Conservation (phyloP, 2,888 invertebrate genomes). For the Palloptera scutellata region DNA sequence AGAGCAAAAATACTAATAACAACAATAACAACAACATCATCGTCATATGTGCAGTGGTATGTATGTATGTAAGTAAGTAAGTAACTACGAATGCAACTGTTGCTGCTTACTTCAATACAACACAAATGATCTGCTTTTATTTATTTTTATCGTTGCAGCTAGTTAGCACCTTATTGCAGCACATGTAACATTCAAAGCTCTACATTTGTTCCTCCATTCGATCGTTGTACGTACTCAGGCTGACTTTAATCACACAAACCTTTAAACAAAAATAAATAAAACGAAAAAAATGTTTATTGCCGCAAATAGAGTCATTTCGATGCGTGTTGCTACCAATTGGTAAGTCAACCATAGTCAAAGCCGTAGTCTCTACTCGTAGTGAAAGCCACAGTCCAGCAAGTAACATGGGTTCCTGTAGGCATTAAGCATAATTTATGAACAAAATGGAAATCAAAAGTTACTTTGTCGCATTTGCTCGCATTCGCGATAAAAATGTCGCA, state of each 20-base stretch:
- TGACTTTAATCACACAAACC: too few species aligned
- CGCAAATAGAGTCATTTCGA: conserved; percentile 25
- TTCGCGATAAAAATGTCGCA: conserved; percentile 43
- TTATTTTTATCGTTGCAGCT: conserved; percentile 31
- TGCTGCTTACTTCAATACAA: neutral
- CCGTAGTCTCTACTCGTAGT: neutral
- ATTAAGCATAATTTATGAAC: conserved; percentile 32
- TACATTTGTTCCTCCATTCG: neutral
- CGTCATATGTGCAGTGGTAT: conserved; percentile 4
- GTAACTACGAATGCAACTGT: neutral
- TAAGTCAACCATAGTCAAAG: neutral
- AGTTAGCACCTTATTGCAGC: conserved; percentile 27
- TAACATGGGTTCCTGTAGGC: conserved; percentile 11
- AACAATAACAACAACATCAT: conserved; percentile 1
- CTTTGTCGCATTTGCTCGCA: conserved; percentile 28
- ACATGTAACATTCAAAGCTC: neutral
- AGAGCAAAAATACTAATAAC: neutral
- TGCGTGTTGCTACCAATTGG: conserved; percentile 7
- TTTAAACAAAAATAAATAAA: too few species aligned
- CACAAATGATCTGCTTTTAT: conserved; percentile 12
- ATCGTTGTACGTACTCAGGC: neutral
- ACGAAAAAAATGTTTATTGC: neutral
- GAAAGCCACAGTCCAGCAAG: neutral
- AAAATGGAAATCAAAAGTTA: conserved; percentile 32
- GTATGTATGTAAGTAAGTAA: neutral